A percentile compares a stretch with the other conserved stretches of the same genome.
Conservation (phyloP, 1,140 invertebrate genomes). For the Bombus affinis region DNA sequence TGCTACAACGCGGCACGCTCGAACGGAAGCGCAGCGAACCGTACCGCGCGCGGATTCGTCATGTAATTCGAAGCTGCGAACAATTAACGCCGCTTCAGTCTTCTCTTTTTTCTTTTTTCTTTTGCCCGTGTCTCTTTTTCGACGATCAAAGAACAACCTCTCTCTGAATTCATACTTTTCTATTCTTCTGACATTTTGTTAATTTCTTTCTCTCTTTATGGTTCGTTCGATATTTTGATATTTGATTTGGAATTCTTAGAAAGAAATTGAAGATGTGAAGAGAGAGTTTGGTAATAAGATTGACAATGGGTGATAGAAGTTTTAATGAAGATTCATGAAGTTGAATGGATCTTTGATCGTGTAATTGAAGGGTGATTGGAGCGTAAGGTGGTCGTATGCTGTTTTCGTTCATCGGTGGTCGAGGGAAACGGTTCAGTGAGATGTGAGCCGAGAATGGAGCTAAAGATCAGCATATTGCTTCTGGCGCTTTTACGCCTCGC, state of each 20-base stretch:
- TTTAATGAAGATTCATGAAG: neutral
- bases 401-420: slow-evolving; percentile 10
- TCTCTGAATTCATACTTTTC: neutral
- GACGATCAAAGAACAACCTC: neutral
- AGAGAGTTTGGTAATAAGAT: neutral
- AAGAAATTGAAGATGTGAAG: no score
- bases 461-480: slow-evolving; percentile 69
- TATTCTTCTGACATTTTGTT: neutral
- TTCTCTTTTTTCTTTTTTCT: neutral
- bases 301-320: slow-evolving; percentile 17
- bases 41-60: slow-evolving; percentile 38
- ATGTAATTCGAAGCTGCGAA: slow-evolving; percentile 28
- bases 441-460: slow-evolving; percentile 69
- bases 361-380: neutral
- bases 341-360: neutral
- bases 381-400: slow-evolving; percentile 8
- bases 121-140: no score
- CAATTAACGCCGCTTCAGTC: slow-evolving; percentile 13
- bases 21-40: slow-evolving; percentile 62
- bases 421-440: slow-evolving; percentile 55
- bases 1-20: slow-evolving; percentile 28
- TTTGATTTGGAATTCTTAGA: no score
- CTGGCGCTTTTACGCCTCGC: slow-evolving; percentile 67
- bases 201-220: no score
- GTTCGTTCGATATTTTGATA: neutral